Conservation (phyloP, 2,888 invertebrate genomes). For the Sphaerophoria taeniata region DNA sequence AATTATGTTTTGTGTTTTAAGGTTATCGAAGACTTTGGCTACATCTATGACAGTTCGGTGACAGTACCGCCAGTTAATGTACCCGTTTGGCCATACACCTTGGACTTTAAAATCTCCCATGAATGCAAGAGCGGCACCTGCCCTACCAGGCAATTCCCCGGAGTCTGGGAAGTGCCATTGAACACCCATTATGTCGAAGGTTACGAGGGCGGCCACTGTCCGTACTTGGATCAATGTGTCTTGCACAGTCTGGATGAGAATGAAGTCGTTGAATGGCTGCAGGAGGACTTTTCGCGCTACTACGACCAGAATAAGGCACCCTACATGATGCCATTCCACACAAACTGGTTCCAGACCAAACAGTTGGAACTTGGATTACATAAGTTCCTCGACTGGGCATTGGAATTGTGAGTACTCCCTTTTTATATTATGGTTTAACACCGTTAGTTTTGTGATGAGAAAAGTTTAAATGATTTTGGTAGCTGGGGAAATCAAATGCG, state of each 20-base stretch:
- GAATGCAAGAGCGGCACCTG: conserved; percentile 97
- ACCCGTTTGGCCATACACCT: conserved; percentile 97
- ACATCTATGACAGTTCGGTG: conserved; percentile 96
- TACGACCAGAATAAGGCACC: conserved; percentile 95
- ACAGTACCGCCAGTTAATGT: conserved; percentile 91
- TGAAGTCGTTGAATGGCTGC: conserved; percentile 93
- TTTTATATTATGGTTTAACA: not conserved
- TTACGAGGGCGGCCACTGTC: conserved; percentile 96
- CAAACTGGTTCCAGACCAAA: conserved; percentile 97
- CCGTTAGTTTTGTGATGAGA: conserved; percentile 58
- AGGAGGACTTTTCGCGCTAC: conserved; percentile 93
- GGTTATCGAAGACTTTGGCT: conserved; percentile 96
- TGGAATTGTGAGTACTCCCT: conserved; percentile 85
- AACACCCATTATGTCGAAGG: conserved; percentile 95
- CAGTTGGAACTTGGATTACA: conserved; percentile 91
- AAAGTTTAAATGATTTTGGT: conserved; percentile 62
- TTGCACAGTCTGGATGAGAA: conserved; percentile 92
- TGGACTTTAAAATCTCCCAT: conserved; percentile 96
- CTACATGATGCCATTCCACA: conserved; percentile 98
- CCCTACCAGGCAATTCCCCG: conserved; percentile 94
- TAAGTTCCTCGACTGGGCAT: conserved; percentile 93
- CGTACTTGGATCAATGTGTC: conserved; percentile 95
- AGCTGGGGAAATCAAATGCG: not conserved
- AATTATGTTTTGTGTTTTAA: conserved; percentile 79
- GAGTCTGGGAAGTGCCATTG: conserved; percentile 96